Evolutionary conservation across 2,888 invertebrate genomes (phyloP).

Genomic region (Minunthozetes semirufus): DNA sequence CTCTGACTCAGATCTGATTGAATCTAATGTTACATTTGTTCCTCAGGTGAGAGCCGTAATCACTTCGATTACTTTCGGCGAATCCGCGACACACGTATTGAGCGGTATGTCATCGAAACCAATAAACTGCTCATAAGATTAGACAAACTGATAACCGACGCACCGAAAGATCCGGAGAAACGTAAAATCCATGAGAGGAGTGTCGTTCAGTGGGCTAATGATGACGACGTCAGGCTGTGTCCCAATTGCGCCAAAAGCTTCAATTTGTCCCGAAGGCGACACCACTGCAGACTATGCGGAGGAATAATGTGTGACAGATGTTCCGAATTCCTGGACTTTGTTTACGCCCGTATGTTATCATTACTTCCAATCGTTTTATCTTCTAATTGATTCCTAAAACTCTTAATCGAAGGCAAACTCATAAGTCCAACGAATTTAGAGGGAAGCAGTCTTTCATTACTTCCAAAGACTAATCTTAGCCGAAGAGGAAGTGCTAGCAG

Average conservation of each 20-base stretch:
- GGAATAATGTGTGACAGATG: constrained; percentile 87
- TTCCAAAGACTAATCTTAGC: background rate
- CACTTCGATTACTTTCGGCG: constrained; percentile 69
- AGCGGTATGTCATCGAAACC: constrained; percentile 85
- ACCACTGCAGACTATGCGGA: constrained; percentile 73
- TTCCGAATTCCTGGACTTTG: constrained; percentile 71
- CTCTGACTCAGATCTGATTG: background rate
- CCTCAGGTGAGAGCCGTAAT: constrained; percentile 55
- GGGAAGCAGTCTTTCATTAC: background rate
- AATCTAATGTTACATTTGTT: background rate
- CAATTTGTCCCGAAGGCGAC: constrained; percentile 76
- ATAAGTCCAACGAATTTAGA: constrained; percentile 35
- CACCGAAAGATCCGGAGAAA: constrained; percentile 55
- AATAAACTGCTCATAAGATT: constrained; percentile 89
- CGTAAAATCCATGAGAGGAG: constrained; percentile 56
- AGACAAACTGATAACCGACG: constrained; percentile 76
- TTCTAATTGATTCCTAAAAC: background rate
- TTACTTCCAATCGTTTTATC: background rate
- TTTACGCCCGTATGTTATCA: constrained; percentile 57
- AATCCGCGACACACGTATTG: constrained; percentile 62
- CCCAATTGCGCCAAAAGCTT: constrained; percentile 85
- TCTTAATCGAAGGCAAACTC: background rate
- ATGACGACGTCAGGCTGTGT: constrained; percentile 78
- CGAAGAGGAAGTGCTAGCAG: constrained; percentile 42
- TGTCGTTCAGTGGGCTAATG: constrained; percentile 86